A percentile compares a stretch with the other conserved stretches of the same genome.
phyloP scores from a whole-genome alignment of 2,888 invertebrate species.

The Oscheius sp. region DNA sequence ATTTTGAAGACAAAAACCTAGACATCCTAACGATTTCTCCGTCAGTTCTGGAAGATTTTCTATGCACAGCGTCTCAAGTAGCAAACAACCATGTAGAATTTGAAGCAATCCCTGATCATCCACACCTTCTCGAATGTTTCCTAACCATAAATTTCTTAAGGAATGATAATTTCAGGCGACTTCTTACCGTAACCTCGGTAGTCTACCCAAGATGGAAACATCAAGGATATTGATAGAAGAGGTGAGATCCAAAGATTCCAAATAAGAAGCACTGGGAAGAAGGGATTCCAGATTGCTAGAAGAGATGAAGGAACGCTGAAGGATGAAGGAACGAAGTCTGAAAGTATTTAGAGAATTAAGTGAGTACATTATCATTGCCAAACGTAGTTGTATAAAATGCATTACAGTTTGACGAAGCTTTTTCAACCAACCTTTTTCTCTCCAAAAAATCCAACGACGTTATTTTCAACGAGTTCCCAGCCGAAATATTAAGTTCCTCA shows the following conservation, averaged over 20 bases:
- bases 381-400: not conserved
- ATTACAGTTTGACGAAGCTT: not conserved
- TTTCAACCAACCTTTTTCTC: slow-evolving; percentile 4
- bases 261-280: not conserved
- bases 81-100: not conserved
- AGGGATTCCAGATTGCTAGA: not conserved
- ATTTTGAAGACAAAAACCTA: slow-evolving; percentile 4
- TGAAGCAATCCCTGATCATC: not conserved
- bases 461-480: slow-evolving; percentile 12
- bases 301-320: slow-evolving; percentile 25
- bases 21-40: not conserved
- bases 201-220: not conserved
- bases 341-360: not conserved
- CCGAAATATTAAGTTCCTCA: slow-evolving; percentile 14
- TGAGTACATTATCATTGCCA: not conserved
- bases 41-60: slow-evolving; percentile 16
- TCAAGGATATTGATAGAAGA: slow-evolving; percentile 23
- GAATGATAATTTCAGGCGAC: not conserved
- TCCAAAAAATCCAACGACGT: slow-evolving; percentile 10
- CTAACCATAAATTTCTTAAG: slow-evolving; percentile 7
- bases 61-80: slow-evolving; percentile 1
- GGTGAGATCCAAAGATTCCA: not conserved
- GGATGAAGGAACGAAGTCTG: slow-evolving; percentile 6
- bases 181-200: slow-evolving; percentile 1
- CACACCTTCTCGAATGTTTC: slow-evolving; percentile 18